These are phyloP conservation scores for Pogonus chalceus DNA, from an alignment of 1,140 invertebrate genomes.

Conservation along the genomic window DNA sequence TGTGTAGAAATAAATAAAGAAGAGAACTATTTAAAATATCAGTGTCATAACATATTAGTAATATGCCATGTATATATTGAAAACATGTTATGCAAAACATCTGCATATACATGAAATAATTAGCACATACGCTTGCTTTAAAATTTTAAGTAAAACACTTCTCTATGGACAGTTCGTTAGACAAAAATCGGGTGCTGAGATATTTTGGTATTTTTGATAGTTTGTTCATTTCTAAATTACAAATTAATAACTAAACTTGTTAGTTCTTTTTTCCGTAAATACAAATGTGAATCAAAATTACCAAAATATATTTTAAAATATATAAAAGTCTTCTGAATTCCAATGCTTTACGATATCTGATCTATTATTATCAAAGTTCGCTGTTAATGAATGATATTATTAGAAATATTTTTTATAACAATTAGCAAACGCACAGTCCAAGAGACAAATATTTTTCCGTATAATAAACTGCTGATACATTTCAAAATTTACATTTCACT, in stretches of 20 bases:
- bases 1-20: neutral
- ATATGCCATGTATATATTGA: slow-evolving; percentile 1
- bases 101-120: neutral
- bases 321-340: neutral
- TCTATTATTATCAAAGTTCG: neutral
- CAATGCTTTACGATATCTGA: neutral
- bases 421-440: neutral
- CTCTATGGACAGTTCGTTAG: neutral
- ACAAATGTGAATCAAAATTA: too few species aligned
- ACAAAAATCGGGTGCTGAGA: too few species aligned
- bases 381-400: neutral
- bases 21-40: neutral
- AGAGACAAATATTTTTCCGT: neutral
- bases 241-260: too few species aligned
- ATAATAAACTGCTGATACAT: too few species aligned
- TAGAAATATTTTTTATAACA: slow-evolving; percentile 2
- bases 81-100: slow-evolving; percentile 1
- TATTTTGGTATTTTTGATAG: too few species aligned
- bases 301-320: too few species aligned
- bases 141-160: neutral
- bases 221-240: neutral
- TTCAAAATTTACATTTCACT: too few species aligned
- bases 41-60: slow-evolving; percentile 2
- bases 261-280: too few species aligned
- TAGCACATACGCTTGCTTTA: slow-evolving; percentile 7